These are phyloP conservation scores for Pandemis cinnamomeana DNA, from an alignment of 2,888 invertebrate species.

Conservation along the genomic window DNA sequence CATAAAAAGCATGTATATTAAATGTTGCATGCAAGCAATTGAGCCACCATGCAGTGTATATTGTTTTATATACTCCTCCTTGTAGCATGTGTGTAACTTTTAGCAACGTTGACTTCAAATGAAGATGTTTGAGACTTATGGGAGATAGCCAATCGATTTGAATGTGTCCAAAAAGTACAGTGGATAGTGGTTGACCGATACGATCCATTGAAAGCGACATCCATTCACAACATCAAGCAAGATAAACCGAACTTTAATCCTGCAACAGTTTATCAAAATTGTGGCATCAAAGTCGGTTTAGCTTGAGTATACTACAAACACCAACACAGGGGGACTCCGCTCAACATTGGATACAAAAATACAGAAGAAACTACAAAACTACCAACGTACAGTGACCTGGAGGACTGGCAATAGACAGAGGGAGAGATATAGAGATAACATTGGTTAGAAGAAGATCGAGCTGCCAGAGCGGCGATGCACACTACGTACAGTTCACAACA, in stretches of 20 bases:
- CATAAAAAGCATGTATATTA: slow-evolving; percentile 78
- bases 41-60: slow-evolving; percentile 78
- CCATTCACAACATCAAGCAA: slow-evolving; percentile 81
- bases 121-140: slow-evolving; percentile 56
- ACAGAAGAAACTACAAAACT: slow-evolving; percentile 82
- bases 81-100: slow-evolving; percentile 49
- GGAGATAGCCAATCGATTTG: slow-evolving; percentile 66
- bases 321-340: slow-evolving; percentile 78
- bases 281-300: slow-evolving; percentile 58
- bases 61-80: slow-evolving; percentile 62
- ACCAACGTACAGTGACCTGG: slow-evolving; percentile 74
- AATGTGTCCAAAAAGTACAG: slow-evolving; percentile 69
- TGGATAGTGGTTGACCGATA: slow-evolving; percentile 78
- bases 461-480: slow-evolving; percentile 79
- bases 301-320: slow-evolving; percentile 72
- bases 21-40: slow-evolving; percentile 77
- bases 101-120: slow-evolving; percentile 65
- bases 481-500: slow-evolving; percentile 82
- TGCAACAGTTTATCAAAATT: not conserved
- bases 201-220: slow-evolving; percentile 83
- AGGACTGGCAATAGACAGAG: slow-evolving; percentile 76
- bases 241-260: slow-evolving; percentile 64
- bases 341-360: slow-evolving; percentile 74
- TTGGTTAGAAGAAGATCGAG: slow-evolving; percentile 74
- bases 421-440: slow-evolving; percentile 74